Percentiles rank a stretch among this genome's conserved stretches.
phyloP scores from a whole-genome alignment of 2,113 vertebrate genomes.

The Hepsetus odoe region DNA sequence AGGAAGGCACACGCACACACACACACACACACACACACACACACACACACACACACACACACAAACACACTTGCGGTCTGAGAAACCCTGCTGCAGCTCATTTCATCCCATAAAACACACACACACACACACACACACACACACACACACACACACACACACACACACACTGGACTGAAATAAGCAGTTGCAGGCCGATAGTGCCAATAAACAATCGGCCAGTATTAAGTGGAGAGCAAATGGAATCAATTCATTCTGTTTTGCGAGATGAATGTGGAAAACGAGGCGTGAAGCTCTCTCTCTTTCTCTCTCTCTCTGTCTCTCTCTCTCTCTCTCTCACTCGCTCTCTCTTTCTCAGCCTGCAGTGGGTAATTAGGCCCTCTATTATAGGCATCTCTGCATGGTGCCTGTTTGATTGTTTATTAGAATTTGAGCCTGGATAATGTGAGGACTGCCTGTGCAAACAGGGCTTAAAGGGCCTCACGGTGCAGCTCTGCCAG shows the following conservation, averaged over 20 bases:
- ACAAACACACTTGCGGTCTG: no score
- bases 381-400: slow-evolving; percentile 73
- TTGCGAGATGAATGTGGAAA: slow-evolving; percentile 75
- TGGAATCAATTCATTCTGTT: slow-evolving; percentile 76
- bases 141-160: slow-evolving; percentile 1
- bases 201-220: slow-evolving; percentile 73
- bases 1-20: no score
- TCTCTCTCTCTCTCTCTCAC: slow-evolving; percentile 55
- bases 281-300: slow-evolving; percentile 73
- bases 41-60: no score
- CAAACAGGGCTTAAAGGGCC: not conserved
- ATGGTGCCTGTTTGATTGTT: slow-evolving; percentile 71
- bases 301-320: not conserved
- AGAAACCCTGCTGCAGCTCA: not conserved
- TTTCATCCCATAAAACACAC: no score
- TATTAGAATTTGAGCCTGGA: slow-evolving; percentile 74
- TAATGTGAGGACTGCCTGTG: slow-evolving; percentile 53
- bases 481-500: not conserved
- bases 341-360: slow-evolving; percentile 61
- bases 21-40: not conserved
- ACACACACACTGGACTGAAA: not conserved
- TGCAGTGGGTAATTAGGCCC: slow-evolving; percentile 73
- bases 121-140: no score
- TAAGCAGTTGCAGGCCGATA: slow-evolving; percentile 14
- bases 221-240: slow-evolving; percentile 72